These are phyloP conservation scores for Leiothrix lutea DNA, from an alignment of 2,113 vertebrate species.

Conservation along the genomic window DNA sequence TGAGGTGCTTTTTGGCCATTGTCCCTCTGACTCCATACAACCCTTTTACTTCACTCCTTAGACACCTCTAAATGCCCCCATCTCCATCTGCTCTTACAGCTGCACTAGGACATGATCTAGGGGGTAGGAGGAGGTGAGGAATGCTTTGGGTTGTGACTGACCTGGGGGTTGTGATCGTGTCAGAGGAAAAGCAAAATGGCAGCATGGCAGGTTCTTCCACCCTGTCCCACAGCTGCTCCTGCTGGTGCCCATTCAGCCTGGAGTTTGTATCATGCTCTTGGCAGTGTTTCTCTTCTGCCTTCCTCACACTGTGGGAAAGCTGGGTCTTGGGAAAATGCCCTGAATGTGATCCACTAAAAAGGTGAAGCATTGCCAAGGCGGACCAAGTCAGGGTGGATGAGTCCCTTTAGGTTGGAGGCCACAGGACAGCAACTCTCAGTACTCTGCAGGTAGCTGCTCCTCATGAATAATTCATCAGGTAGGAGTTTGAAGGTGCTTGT, in stretches of 20 bases:
- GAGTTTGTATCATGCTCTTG: background rate
- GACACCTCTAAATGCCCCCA: background rate
- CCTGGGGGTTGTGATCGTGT: background rate
- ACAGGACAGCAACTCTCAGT: background rate
- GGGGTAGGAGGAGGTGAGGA: rapidly evolving
- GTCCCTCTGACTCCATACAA: background rate
- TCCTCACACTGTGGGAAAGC: rapidly evolving
- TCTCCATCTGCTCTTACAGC: background rate
- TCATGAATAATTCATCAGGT: background rate
- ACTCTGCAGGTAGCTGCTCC: background rate
- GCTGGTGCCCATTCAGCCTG: background rate
- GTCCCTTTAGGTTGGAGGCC: background rate
- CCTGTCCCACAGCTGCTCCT: background rate
- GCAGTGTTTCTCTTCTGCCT: rapidly evolving
- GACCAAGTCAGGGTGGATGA: rapidly evolving
- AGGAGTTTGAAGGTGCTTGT: background rate
- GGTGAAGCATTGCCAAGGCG: rapidly evolving
- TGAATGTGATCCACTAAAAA: background rate
- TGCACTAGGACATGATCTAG: background rate
- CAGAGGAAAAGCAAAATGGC: background rate
- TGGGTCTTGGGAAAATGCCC: background rate
- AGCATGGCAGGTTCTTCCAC: background rate
- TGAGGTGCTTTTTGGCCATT: background rate
- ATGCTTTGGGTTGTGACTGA: background rate
- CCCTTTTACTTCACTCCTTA: background rate